Percentiles rank a stretch among this genome's conserved stretches.
Evolutionary conservation across 1,140 invertebrate genomes (phyloP).

Genomic region (Elymnias hypermnestra): DNA sequence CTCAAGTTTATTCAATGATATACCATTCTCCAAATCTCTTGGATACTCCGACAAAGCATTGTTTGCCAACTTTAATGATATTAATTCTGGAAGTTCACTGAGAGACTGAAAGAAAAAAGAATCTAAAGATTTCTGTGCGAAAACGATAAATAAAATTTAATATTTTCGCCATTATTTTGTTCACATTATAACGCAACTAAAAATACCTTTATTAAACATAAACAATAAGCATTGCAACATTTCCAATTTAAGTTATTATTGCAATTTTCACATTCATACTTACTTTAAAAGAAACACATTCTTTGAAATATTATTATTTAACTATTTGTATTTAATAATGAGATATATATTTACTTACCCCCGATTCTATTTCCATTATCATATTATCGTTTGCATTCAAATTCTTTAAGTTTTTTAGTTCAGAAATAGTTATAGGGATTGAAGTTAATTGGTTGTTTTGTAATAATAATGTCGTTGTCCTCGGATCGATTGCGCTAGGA

Average conservation of each 20-base stretch:
- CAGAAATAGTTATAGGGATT: slow-evolving; percentile 71
- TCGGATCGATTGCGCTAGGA: slow-evolving; percentile 44
- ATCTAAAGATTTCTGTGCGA: neutral
- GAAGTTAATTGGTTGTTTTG: slow-evolving; percentile 73
- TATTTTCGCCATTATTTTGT: no score
- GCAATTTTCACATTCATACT: no score
- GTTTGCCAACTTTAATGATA: slow-evolving; percentile 58
- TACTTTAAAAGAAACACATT: no score
- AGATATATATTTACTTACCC: no score
- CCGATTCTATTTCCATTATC: slow-evolving; percentile 55
- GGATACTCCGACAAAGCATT: slow-evolving; percentile 63
- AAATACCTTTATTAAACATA: no score
- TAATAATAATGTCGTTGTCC: slow-evolving; percentile 61
- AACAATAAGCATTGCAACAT: no score
- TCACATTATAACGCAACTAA: no score
- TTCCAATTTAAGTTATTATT: no score
- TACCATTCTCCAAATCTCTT: slow-evolving; percentile 57
- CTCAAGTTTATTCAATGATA: slow-evolving; percentile 55
- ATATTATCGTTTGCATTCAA: slow-evolving; percentile 74
- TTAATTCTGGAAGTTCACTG: slow-evolving; percentile 63
- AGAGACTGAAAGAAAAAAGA: slow-evolving; percentile 47
- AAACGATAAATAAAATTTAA: slow-evolving; percentile 6
- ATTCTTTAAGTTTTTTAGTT: slow-evolving; percentile 59
- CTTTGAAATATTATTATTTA: no score
- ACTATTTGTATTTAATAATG: no score